These are phyloP conservation scores for Bombyx huttoni DNA, from an alignment of 2,888 invertebrate species.

Conservation along the genomic window DNA sequence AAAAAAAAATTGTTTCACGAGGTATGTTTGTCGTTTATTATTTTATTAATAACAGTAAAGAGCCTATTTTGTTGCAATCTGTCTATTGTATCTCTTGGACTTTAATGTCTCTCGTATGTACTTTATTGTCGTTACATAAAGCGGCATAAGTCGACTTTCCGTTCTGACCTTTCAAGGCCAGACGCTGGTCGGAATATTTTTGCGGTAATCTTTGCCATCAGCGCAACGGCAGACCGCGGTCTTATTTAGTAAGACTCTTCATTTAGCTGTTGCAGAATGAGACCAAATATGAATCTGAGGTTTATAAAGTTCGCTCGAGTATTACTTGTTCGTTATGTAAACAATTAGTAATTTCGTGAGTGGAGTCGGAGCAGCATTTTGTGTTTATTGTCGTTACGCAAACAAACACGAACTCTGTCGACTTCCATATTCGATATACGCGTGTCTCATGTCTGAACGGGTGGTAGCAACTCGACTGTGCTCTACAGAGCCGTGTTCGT, in stretches of 20 bases:
- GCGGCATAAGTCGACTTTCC: background rate
- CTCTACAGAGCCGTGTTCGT: slow-evolving; percentile 14
- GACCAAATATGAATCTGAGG: slow-evolving; percentile 12
- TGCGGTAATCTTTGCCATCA: slow-evolving; percentile 8
- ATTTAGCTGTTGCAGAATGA: slow-evolving; percentile 13
- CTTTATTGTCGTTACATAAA: background rate
- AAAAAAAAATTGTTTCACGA: background rate
- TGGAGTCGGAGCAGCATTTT: slow-evolving; percentile 5
- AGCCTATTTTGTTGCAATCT: background rate
- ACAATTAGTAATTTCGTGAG: slow-evolving; percentile 20
- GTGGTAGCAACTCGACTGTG: background rate
- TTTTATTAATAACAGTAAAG: background rate
- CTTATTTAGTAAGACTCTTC: slow-evolving; percentile 11
- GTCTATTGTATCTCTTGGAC: background rate
- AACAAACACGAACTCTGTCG: background rate
- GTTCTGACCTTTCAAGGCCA: background rate
- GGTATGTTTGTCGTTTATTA: background rate
- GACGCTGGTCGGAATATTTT: background rate
- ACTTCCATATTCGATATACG: background rate
- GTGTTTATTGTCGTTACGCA: slow-evolving; percentile 10
- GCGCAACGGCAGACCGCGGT: background rate
- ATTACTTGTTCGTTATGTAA: slow-evolving; percentile 19
- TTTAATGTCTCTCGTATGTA: background rate
- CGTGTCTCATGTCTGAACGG: background rate
- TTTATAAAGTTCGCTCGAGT: slow-evolving; percentile 9